Conservation (phyloP, 2,797 vertebrate species). For the Darevskia mixta region DNA sequence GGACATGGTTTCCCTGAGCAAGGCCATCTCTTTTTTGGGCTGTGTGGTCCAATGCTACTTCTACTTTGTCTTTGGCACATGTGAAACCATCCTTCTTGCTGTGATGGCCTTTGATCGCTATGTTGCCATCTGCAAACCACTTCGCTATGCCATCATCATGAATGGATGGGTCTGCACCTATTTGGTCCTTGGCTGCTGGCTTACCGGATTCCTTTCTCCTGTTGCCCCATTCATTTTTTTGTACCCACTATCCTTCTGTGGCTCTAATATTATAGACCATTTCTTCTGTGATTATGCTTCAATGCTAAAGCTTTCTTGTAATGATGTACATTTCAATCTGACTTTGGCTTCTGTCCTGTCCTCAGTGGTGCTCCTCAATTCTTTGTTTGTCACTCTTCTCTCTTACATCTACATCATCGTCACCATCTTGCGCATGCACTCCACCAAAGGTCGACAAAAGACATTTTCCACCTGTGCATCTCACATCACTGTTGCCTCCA, state of each 20-base stretch:
- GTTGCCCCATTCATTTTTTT: conserved; percentile 15
- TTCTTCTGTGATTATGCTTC: conserved; percentile 56
- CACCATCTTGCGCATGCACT: conserved; percentile 60
- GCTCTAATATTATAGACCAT: conserved; percentile 46
- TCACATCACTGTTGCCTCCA: conserved; percentile 59
- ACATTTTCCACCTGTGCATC: conserved; percentile 67
- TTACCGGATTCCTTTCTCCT: conserved; percentile 25
- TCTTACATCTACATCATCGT: conserved; percentile 62
- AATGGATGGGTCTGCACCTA: not conserved
- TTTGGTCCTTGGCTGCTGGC: conserved; percentile 21
- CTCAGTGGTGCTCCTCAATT: conserved; percentile 37
- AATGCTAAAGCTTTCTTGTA: conserved; percentile 43
- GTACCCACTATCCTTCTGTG: conserved; percentile 27
- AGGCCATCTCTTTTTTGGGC: conserved; percentile 39
- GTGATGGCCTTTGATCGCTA: conserved; percentile 49
- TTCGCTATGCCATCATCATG: conserved; percentile 41
- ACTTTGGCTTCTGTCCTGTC: conserved; percentile 34
- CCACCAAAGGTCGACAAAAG: conserved; percentile 52
- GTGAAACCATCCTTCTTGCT: conserved; percentile 43
- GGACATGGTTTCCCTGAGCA: conserved; percentile 24
- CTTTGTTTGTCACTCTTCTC: conserved; percentile 43
- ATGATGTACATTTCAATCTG: conserved; percentile 12
- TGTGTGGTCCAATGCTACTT: conserved; percentile 51
- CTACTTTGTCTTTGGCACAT: conserved; percentile 54
- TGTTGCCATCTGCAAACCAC: conserved; percentile 38